Evolutionary conservation across 2,888 invertebrate genomes (phyloP), one percentile per base, ranked within the genome.

Genomic region (Heliconius erato): DNA sequence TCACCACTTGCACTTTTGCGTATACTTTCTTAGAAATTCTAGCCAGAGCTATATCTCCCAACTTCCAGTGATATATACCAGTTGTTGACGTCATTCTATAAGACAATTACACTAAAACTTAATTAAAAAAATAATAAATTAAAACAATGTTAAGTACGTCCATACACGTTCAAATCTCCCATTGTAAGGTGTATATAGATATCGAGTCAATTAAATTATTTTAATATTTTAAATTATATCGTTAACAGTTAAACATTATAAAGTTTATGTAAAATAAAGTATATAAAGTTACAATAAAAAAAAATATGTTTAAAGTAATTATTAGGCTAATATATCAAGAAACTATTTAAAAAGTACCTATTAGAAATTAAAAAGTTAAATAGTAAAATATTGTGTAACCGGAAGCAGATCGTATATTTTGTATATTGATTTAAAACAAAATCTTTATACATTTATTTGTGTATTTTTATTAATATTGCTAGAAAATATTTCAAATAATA

Each of bases 11-110:
- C 14, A 95, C 95, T 88, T 93, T 94, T 1, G 94, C 91, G 80
- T 94, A 95, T 80, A 94, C 90, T 90, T 93, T 94, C 87, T 92
- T 93, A 81, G 92, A 90, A 79, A 95, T 86, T 88, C 92, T 91
- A 35, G 95, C 95, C 7, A 93, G 89, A 16, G 95, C 94, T 67
- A 94, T 87, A 79, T 96, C 95, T 16, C 95, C 95, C 19, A 95
- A 87, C 85, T 93, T 95, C 95, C 95, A 96, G 82, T 93, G 91
- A 83, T 94, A 94, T 85, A 94, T 94, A 63, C 92, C 78, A 16
- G 80, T 82, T 77, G 59, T 80, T 74, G 79, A 84, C 68, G 68
- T 63, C 81, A 79, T 82, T 63, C 77, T 79, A 9, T 28, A 80
- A 74, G 54, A 74, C 6, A 19, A 79, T 40, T 23, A n/a, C 19